These are phyloP conservation scores for Theodoxus fluviatilis DNA, from an alignment of 2,888 invertebrate genomes.

Conservation along the genomic window DNA sequence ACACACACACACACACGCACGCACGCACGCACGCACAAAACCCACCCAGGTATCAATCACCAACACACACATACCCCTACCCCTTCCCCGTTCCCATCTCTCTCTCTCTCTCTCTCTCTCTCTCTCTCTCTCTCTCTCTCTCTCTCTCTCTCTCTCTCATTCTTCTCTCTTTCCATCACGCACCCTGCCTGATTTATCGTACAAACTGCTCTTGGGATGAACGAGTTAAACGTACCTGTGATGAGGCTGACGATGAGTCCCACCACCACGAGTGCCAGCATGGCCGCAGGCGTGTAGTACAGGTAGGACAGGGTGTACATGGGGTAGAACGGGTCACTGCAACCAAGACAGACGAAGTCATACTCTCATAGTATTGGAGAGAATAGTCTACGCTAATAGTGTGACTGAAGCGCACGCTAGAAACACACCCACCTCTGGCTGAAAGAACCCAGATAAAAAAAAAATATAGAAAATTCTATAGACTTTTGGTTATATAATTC, in stretches of 20 bases:
- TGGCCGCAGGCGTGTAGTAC: constrained; percentile 44
- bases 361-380: no score
- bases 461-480: no score
- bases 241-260: constrained; percentile 39
- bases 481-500: no score
- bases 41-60: not conserved
- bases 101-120: not conserved
- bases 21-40: not conserved
- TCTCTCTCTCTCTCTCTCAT: not conserved
- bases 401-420: no score
- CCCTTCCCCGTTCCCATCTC: not conserved
- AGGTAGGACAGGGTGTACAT: constrained; percentile 42
- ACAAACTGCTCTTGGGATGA: no score
- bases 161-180: not conserved
- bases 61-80: not conserved
- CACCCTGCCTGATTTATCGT: not conserved
- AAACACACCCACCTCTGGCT: no score
- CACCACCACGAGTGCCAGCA: constrained; percentile 32
- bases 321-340: constrained; percentile 12
- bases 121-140: not conserved
- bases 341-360: not conserved
- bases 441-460: no score
- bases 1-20: constrained; percentile 21
- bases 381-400: no score
- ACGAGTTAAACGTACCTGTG: constrained; percentile 38